phyloP scores from a whole-genome alignment of 2,888 invertebrate genomes.

The Drosophila diplacantha region DNA sequence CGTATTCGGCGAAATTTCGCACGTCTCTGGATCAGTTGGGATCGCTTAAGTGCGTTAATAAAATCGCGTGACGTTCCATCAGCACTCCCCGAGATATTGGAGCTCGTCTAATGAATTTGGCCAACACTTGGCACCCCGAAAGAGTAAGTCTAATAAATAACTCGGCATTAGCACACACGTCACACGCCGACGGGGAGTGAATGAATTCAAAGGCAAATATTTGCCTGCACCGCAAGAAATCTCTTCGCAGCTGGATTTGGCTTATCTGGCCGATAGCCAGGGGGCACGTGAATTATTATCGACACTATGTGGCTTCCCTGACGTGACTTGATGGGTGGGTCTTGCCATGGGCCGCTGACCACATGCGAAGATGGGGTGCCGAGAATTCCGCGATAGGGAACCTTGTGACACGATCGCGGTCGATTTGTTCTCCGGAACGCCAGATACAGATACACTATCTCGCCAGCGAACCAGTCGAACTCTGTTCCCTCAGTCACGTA shows the following conservation, averaged over 20 bases:
- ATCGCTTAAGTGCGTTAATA: conserved; percentile 51
- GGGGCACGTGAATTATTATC: conserved; percentile 27
- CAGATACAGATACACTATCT: conserved; percentile 29
- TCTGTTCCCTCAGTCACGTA: conserved; percentile 20
- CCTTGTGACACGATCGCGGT: conserved; percentile 37
- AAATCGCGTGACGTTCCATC: conserved; percentile 41
- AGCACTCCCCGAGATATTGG: conserved; percentile 31
- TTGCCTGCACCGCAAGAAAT: conserved; percentile 38
- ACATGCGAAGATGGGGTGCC: conserved; percentile 13
- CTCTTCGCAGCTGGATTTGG: conserved; percentile 46
- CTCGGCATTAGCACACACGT: conserved; percentile 56
- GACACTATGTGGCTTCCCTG: conserved; percentile 15
- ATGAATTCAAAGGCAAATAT: conserved; percentile 51
- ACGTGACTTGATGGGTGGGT: conserved; percentile 30
- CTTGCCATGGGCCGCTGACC: conserved; percentile 25
- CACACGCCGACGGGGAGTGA: conserved; percentile 31
- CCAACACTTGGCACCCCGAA: conserved; percentile 28
- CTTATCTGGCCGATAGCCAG: conserved; percentile 31
- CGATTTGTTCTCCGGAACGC: conserved; percentile 16
- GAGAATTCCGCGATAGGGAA: conserved; percentile 35
- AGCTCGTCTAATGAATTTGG: conserved; percentile 32
- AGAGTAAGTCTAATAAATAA: conserved; percentile 23
- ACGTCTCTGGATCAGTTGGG: conserved; percentile 49
- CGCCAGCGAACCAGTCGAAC: conserved; percentile 9
- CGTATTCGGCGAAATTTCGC: conserved; percentile 61